Percentiles rank a stretch among this genome's conserved stretches.
Conservation (phyloP, 1,140 invertebrate genomes). For the Drosophila tsacasi region DNA sequence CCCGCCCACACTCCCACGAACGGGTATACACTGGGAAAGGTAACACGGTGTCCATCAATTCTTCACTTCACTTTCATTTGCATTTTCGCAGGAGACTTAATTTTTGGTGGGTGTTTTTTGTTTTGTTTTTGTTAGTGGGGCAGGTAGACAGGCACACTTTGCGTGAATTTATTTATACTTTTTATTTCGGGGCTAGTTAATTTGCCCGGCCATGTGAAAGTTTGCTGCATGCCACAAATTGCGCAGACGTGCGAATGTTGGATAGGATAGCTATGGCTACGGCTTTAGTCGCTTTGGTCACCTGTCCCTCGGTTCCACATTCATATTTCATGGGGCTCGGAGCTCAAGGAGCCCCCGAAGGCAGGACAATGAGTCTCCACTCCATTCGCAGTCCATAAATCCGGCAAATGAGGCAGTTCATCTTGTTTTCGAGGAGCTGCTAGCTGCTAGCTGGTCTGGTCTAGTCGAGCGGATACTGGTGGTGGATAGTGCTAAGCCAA, state of each 20-base stretch:
- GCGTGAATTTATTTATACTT: constrained; percentile 49
- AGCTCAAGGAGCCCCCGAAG: constrained; percentile 33
- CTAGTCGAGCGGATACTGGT: constrained; percentile 2
- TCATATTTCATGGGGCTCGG: constrained; percentile 51
- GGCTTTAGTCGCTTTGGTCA: constrained; percentile 20
- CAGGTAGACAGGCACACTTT: constrained; percentile 54
- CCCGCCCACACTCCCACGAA: constrained; percentile 30
- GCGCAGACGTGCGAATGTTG: constrained; percentile 65
- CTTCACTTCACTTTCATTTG: constrained; percentile 79
- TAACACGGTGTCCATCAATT: constrained; percentile 72
- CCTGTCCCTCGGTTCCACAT: constrained; percentile 56
- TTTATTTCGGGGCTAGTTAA: constrained; percentile 48
- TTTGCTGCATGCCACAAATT: constrained; percentile 77
- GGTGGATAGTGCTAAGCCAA: constrained; percentile 38
- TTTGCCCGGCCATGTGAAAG: constrained; percentile 71
- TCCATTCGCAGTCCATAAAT: constrained; percentile 78
- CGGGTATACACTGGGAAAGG: constrained; percentile 12
- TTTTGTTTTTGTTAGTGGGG: constrained; percentile 30
- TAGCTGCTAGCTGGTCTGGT: constrained; percentile 8
- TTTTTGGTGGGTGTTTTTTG: constrained; percentile 71
- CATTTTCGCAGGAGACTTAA: constrained; percentile 57
- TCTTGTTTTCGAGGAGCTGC: constrained; percentile 36
- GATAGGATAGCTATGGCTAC: not conserved
- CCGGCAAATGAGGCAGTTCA: constrained; percentile 72
- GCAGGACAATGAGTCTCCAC: constrained; percentile 50